A percentile compares a stretch with the other conserved stretches of the same genome.
Evolutionary conservation across 2,888 invertebrate species (phyloP).

Genomic region (Nysson spinosus): DNA sequence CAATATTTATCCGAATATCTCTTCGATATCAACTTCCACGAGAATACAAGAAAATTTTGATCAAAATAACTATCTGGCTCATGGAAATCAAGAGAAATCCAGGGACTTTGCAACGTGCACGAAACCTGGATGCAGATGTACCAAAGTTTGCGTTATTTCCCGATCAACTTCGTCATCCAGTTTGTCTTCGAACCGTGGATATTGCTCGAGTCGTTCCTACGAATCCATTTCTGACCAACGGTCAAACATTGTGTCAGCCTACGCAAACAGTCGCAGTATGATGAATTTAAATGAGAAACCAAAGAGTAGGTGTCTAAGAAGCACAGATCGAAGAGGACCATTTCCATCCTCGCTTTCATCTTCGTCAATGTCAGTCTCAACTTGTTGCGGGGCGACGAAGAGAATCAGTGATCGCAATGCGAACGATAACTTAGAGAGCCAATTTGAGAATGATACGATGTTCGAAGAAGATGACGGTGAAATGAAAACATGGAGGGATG

Average conservation of each 20-base stretch:
- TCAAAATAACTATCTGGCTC: no score
- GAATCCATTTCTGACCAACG: no score
- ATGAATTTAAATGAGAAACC: not conserved
- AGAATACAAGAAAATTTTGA: no score
- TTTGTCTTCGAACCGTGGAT: slow-evolving; percentile 7
- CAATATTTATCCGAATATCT: no score
- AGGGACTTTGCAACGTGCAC: no score
- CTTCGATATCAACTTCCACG: no score
- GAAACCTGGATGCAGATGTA: not conserved
- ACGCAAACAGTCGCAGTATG: not conserved
- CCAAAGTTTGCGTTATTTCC: not conserved
- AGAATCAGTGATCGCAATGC: not conserved
- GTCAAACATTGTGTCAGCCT: slow-evolving; percentile 13
- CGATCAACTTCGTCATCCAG: slow-evolving; percentile 15
- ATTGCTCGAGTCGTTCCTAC: slow-evolving; percentile 15
- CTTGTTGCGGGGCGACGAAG: not conserved
- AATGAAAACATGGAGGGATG: no score
- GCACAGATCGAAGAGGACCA: not conserved
- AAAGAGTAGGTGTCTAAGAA: not conserved
- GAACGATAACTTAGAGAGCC: not conserved
- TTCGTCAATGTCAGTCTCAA: slow-evolving; percentile 8
- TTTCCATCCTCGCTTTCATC: slow-evolving; percentile 10
- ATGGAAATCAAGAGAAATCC: not conserved
- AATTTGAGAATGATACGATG: not conserved
- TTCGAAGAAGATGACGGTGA: no score